Evolutionary conservation across 2,113 vertebrate species (phyloP).

Genomic region (Numida meleagris): DNA sequence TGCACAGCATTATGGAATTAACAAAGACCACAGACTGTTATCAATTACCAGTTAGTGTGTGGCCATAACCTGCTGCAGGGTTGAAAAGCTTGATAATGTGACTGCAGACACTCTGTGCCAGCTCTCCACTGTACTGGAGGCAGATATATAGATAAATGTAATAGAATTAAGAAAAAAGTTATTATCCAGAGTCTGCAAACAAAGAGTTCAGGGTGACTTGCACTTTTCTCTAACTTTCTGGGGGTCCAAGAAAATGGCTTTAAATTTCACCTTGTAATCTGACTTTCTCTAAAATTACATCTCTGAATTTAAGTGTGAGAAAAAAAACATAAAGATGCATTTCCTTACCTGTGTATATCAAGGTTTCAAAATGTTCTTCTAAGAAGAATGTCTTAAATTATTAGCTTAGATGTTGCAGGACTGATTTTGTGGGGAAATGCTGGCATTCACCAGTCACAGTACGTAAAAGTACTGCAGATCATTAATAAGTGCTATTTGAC

Average conservation of each 20-base stretch:
- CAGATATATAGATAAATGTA: background rate
- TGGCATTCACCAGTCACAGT: background rate
- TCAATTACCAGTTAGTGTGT: background rate
- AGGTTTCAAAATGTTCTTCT: background rate
- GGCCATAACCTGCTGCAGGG: background rate
- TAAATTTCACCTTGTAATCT: background rate
- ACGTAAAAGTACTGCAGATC: background rate
- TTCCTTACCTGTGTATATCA: background rate
- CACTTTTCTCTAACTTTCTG: background rate
- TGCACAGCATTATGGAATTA: fast-evolving
- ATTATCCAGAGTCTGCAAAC: background rate
- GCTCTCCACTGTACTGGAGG: background rate
- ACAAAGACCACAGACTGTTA: background rate
- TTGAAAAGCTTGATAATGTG: background rate
- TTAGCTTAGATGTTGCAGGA: background rate
- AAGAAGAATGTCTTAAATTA: background rate
- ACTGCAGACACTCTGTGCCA: background rate
- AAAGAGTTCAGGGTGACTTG: background rate
- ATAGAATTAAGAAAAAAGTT: background rate
- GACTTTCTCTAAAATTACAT: background rate
- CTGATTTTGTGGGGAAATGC: background rate
- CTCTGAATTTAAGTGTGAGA: background rate
- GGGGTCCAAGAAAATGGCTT: background rate
- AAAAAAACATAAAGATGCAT: background rate
- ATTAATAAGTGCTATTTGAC: background rate